Evolutionary conservation across 2,113 vertebrate species (phyloP).

Genomic region (Thamnaconus septentrionalis): DNA sequence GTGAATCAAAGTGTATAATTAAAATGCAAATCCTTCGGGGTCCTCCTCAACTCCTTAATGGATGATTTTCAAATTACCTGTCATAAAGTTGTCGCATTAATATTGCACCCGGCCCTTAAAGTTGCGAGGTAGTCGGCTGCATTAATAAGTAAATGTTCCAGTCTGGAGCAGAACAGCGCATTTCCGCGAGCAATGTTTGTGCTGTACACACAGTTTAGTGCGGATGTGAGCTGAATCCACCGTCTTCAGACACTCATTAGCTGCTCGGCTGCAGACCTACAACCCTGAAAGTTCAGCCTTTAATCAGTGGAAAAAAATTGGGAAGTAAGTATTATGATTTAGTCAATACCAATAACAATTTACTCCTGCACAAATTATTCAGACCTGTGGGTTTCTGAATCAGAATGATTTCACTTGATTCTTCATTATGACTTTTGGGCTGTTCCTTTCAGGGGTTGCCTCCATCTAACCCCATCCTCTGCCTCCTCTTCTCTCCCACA

Average conservation of each 20-base stretch:
- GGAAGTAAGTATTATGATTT: too few species aligned
- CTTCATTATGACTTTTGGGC: too few species aligned
- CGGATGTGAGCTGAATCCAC: not conserved
- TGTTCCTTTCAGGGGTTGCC: too few species aligned
- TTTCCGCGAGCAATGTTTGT: slow-evolving; percentile 7
- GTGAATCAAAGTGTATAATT: slow-evolving; percentile 67
- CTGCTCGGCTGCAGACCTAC: not conserved
- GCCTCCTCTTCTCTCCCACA: too few species aligned
- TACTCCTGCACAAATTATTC: too few species aligned
- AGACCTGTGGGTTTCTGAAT: too few species aligned
- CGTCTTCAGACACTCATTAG: slow-evolving; percentile 2
- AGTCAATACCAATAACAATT: too few species aligned
- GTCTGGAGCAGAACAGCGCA: not conserved
- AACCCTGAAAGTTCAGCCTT: too few species aligned
- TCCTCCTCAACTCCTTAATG: slow-evolving; percentile 43
- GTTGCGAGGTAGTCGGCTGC: not conserved
- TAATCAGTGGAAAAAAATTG: too few species aligned
- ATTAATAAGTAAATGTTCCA: slow-evolving; percentile 14
- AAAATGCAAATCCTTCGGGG: slow-evolving; percentile 68
- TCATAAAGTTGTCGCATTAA: slow-evolving; percentile 55
- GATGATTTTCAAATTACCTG: slow-evolving; percentile 63
- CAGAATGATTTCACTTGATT: too few species aligned
- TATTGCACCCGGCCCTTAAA: slow-evolving; percentile 38
- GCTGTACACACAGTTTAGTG: slow-evolving; percentile 2
- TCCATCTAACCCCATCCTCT: too few species aligned